Evolutionary conservation across 2,797 vertebrate species (phyloP), one percentile per base, ranked within the genome.

Genomic region (Babyrousa celebensis): DNA sequence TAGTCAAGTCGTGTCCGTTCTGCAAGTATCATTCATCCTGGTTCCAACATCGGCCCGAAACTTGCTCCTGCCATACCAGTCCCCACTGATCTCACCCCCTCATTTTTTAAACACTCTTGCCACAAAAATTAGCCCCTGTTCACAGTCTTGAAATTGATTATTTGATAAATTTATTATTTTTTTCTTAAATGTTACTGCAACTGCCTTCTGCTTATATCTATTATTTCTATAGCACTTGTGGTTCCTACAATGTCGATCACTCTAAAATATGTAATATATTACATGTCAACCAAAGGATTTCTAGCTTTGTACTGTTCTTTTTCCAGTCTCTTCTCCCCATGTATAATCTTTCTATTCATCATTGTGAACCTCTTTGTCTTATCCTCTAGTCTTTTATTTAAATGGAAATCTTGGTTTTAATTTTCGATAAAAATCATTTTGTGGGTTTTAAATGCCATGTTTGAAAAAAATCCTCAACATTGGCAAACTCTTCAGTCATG

Each of bases 401-500:
- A 94, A 94, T 63, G 18, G 0, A 15, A 56, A 78, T 32, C 14
- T 85, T 60, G 1, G 2, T 60, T 94, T 89, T 65, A 9, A 10
- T 79, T 96, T 97, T 80, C 32, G 7, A 95, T 6, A 6, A 82
- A 82, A 84, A 83, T 36, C 3, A 7, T 87, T 92, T 78, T 63
- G 54, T 82, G 48, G 3, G 5, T 70, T 94, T 67, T 63, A 29
- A 93, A 94, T 87, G 15, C 23, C 20, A 32, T 5, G 1, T 86
- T 90, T 84, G 23, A 88, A 56, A 89, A 43, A 74, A 86, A 95
- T 94, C 85, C 20, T 82, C 54, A 72, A 87, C 5, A 54, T 7
- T 85, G 85, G 72, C 56, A 88, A 63, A 63, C 62, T 86, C 15
- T 93, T 83, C 71, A 77, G 12, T 86, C 32, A 74, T 79, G 14